phyloP scores from a whole-genome alignment of 2,113 vertebrate species.

The Oplegnathus fasciatus region DNA sequence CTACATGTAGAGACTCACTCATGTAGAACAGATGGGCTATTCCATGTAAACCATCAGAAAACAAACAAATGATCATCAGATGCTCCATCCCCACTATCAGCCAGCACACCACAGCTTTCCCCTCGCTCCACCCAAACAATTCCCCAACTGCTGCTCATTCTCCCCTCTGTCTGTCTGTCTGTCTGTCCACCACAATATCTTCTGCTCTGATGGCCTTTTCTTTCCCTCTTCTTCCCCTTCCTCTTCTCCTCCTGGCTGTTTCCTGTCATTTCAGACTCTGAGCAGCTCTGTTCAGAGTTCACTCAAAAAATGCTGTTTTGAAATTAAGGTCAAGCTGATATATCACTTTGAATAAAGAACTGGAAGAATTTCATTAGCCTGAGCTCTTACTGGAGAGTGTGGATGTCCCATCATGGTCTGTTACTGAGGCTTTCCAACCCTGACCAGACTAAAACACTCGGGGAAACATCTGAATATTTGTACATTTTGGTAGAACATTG shows the following conservation, averaged over 20 bases:
- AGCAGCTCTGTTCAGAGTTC: slow-evolving; percentile 14
- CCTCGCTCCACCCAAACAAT: slow-evolving; percentile 32
- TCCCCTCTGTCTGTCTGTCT: slow-evolving; percentile 8
- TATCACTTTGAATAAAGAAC: not conserved
- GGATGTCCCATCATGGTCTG: not conserved
- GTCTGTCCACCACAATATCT: slow-evolving; percentile 1
- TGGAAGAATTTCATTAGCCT: not conserved
- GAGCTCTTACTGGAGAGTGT: not conserved
- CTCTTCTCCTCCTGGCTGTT: slow-evolving; percentile 14
- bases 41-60: slow-evolving; percentile 58
- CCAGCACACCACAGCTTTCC: slow-evolving; percentile 21
- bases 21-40: slow-evolving; percentile 55
- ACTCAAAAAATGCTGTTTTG: not conserved
- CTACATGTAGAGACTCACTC: slow-evolving; percentile 44
- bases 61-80: slow-evolving; percentile 59
- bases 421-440: not conserved
- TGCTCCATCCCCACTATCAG: slow-evolving; percentile 18
- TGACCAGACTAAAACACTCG: not conserved
- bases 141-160: slow-evolving; percentile 46
- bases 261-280: not conserved
- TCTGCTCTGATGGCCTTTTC: slow-evolving; percentile 14
- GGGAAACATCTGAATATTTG: not conserved
- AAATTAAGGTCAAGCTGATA: not conserved
- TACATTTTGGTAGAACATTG: not conserved
- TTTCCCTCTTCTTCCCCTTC: not conserved